Evolutionary conservation across 1,140 invertebrate species (phyloP).

Genomic region (Oscheius sp.): DNA sequence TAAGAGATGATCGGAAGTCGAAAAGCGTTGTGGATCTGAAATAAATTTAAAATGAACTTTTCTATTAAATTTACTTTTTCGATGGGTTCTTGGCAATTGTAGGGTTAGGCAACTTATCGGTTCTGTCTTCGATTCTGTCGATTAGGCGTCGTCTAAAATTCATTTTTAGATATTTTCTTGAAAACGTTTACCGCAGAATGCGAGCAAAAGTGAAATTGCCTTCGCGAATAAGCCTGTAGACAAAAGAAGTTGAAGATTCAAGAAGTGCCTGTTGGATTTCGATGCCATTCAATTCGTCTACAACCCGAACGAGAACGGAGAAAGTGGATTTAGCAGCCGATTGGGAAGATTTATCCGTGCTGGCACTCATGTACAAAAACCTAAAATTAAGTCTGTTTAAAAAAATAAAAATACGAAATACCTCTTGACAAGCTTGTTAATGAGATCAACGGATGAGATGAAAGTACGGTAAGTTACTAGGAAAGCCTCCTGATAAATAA

Average conservation of each 20-base stretch:
- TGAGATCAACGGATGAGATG: slow-evolving; percentile 49
- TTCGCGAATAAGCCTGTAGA: slow-evolving; percentile 48
- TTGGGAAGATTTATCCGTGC: slow-evolving; percentile 27
- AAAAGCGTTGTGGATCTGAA: slow-evolving; percentile 39
- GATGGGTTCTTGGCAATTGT: slow-evolving; percentile 15
- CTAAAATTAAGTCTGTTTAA: slow-evolving; percentile 30
- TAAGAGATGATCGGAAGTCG: slow-evolving; percentile 41
- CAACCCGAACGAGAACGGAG: slow-evolving; percentile 50
- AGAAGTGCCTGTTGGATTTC: slow-evolving; percentile 47
- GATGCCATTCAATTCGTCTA: slow-evolving; percentile 50
- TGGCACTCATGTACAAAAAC: slow-evolving; percentile 48
- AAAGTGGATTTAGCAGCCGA: slow-evolving; percentile 51
- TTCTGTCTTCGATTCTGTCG: slow-evolving; percentile 43
- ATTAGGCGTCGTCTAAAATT: slow-evolving; percentile 44
- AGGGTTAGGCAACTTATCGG: slow-evolving; percentile 4
- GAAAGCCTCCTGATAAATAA: slow-evolving; percentile 58
- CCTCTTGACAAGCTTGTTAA: slow-evolving; percentile 52
- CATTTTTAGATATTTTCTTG: neutral
- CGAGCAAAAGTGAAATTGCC: slow-evolving; percentile 48
- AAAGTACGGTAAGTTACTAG: slow-evolving; percentile 53
- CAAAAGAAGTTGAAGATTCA: slow-evolving; percentile 46
- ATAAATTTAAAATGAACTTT: neutral
- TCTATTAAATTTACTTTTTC: slow-evolving; percentile 16
- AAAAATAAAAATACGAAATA: slow-evolving; percentile 10
- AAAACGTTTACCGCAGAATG: slow-evolving; percentile 40